These are phyloP conservation scores for Pimephales promelas DNA, from an alignment of 2,113 vertebrate species.

Conservation along the genomic window DNA sequence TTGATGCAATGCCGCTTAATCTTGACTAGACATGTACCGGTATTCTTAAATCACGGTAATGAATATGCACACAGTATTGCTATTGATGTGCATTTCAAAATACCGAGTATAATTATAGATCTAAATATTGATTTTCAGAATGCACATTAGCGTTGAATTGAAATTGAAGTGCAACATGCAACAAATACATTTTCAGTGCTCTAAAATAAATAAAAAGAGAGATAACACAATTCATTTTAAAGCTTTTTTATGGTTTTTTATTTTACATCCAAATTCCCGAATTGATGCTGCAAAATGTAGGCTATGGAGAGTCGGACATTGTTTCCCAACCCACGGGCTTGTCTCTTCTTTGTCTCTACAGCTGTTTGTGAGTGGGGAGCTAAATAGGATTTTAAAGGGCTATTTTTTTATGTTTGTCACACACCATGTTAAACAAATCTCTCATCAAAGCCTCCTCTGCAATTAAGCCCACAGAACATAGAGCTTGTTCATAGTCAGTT, in stretches of 20 bases:
- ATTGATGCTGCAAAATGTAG: neutral
- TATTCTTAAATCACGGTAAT: no score
- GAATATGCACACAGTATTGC: no score
- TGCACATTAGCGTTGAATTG: neutral
- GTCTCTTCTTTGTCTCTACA: constrained; percentile 24
- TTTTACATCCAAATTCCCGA: neutral
- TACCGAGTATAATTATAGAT: no score
- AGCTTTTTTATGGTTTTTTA: neutral
- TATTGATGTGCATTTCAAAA: no score
- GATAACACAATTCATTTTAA: neutral
- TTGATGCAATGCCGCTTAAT: neutral
- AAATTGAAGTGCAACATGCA: neutral
- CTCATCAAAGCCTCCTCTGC: constrained; percentile 37
- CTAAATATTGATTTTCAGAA: no score
- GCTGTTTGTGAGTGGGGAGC: constrained; percentile 52
- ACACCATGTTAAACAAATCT: constrained; percentile 51
- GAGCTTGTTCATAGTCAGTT: constrained; percentile 14
- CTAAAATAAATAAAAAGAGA: neutral
- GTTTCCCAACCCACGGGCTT: constrained; percentile 16
- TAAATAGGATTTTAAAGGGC: constrained; percentile 49
- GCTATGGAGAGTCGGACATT: neutral
- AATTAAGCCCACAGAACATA: constrained; percentile 15
- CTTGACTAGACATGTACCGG: neutral
- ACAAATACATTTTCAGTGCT: neutral
- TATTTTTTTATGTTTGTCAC: constrained; percentile 44